These are phyloP conservation scores for Psittacula derbiana DNA, from an alignment of 2,797 vertebrate species.

Conservation along the genomic window DNA sequence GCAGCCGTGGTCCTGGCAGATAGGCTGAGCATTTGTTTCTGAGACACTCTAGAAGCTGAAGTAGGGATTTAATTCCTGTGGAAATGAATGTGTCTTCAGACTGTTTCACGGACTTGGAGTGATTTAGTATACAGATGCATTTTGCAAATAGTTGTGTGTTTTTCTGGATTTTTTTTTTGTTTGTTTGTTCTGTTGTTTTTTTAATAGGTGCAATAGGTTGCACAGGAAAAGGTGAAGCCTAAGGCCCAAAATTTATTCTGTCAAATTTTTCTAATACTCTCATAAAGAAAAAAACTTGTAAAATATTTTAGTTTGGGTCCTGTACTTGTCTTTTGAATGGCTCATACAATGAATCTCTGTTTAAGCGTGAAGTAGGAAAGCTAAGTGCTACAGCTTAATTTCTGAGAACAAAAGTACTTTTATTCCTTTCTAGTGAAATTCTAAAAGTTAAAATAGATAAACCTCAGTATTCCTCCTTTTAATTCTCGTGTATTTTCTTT, in stretches of 20 bases:
- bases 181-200: not conserved
- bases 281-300: not conserved
- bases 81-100: not conserved
- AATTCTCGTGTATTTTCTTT: not conserved
- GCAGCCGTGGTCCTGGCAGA: not conserved
- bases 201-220: not conserved
- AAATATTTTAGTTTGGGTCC: not conserved
- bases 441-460: not conserved
- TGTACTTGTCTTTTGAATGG: not conserved
- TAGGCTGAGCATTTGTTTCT: fast-evolving
- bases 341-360: not conserved
- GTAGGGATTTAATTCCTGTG: not conserved
- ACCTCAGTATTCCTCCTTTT: not conserved
- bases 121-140: fast-evolving
- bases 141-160: not conserved
- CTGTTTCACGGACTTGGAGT: not conserved
- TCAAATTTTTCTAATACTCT: not conserved
- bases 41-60: not conserved
- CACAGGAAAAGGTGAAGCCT: not conserved
- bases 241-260: not conserved
- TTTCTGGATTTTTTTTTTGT: not conserved
- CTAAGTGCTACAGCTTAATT: not conserved
- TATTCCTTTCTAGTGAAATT: not conserved
- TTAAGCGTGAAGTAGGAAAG: not conserved
- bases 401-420: not conserved